Evolutionary conservation across 2,888 invertebrate species (phyloP).

Genomic region (Drosophila monieri): DNA sequence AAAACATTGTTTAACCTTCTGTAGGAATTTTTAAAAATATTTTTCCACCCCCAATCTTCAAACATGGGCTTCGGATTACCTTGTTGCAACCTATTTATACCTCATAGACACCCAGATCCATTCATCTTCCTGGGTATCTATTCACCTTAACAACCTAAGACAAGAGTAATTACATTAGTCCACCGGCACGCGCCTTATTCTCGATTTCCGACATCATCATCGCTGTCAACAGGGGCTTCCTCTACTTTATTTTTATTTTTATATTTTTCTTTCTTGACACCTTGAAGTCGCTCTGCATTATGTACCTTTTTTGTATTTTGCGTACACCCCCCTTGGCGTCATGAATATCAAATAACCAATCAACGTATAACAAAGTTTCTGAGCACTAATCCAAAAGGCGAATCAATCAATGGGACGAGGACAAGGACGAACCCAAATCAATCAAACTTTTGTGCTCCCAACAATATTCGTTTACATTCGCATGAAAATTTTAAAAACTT

Average conservation of each 20-base stretch:
- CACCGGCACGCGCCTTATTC: constrained; percentile 54
- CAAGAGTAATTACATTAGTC: constrained; percentile 73
- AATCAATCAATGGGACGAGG: constrained; percentile 64
- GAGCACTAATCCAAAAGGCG: constrained; percentile 65
- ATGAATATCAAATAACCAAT: constrained; percentile 77
- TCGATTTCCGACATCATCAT: constrained; percentile 13
- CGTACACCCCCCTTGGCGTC: constrained; percentile 41
- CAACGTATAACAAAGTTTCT: constrained; percentile 55
- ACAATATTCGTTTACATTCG: constrained; percentile 52
- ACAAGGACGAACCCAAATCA: constrained; percentile 67
- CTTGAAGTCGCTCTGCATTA: constrained; percentile 28
- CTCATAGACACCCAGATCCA: constrained; percentile 15
- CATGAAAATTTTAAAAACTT: constrained; percentile 25
- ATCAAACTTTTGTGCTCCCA: constrained; percentile 65
- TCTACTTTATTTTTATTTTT: not conserved
- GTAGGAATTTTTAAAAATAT: not conserved
- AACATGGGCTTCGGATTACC: constrained; percentile 32
- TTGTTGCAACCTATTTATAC: constrained; percentile 11
- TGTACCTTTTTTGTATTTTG: constrained; percentile 4
- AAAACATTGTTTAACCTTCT: not conserved
- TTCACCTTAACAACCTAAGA: constrained; percentile 52
- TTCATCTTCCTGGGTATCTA: constrained; percentile 24
- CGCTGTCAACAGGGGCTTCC: constrained; percentile 7
- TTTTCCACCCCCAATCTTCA: not conserved
- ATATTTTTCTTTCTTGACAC: constrained; percentile 32